Evolutionary conservation across 2,113 vertebrate genomes (phyloP), one percentile per base, ranked within the genome.

Genomic region (Peromyscus leucopus): DNA sequence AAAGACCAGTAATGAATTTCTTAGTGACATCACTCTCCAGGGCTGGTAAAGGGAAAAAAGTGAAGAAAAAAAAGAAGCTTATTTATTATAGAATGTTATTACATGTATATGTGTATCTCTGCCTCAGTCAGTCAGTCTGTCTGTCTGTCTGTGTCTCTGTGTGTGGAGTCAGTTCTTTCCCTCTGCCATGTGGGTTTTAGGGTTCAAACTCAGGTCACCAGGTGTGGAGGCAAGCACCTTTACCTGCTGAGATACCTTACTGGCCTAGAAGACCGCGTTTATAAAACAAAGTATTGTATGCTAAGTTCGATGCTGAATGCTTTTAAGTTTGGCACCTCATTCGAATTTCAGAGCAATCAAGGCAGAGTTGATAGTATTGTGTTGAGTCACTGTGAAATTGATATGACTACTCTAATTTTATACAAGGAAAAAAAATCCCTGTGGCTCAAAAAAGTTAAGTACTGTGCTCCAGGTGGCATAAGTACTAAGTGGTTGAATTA

Each of bases 301-400:
- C 33, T 33, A 36, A 36, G 46, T 91, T 65, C 55, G 78, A 63
- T 74, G 51, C 21, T 24, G 24, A 74, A 19, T 69, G 36, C 55
- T 91, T 95, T 95, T 51, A 74, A 0, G 1, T 72, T 5, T 67
- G 39, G n/a, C 28, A 55, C 65, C 57, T 65, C 69, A 36, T 82
- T 72, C 67, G 31, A 95, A 91, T 94, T 42, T 92, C 80, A 94
- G 61, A 91, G 5, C 9, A 63, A 4, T 72, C 79, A 82, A 22
- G 16, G 17, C 33, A 65, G 17, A 55, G 28, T 89, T 83, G 33
- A 7, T 76, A 48, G 67, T 33, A 39, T 57, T 95, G 33, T 72
- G 42, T 59, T 48, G 39, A 74, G 57, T 72, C 48, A 65, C 13
- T 67, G n/a, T 10, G 28, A 26, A 15, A 33, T 91, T 61, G 74